Conservation (phyloP, 2,888 invertebrate species). For the Leptopterna dolabrata region DNA sequence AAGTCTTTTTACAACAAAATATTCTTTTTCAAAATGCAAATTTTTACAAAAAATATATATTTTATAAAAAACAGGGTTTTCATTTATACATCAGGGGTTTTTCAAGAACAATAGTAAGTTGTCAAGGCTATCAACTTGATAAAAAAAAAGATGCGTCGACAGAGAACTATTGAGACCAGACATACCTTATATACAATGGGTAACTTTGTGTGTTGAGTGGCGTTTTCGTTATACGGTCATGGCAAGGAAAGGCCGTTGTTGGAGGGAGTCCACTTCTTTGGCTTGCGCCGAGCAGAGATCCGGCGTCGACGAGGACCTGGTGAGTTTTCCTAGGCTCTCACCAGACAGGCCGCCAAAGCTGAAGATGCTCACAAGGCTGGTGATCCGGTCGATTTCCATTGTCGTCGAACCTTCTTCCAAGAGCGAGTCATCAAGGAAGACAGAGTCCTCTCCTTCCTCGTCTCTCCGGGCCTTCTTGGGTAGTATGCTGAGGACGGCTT, state of each 20-base stretch:
- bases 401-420: slow-evolving; percentile 67
- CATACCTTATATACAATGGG: slow-evolving; percentile 57
- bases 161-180: slow-evolving; percentile 49
- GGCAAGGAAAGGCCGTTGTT: slow-evolving; percentile 70
- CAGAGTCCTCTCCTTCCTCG: slow-evolving; percentile 66
- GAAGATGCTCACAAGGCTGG: slow-evolving; percentile 72
- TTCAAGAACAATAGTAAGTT: slow-evolving; percentile 51
- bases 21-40: slow-evolving; percentile 56
- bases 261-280: slow-evolving; percentile 68
- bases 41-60: slow-evolving; percentile 59
- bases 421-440: slow-evolving; percentile 68
- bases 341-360: slow-evolving; percentile 68
- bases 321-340: slow-evolving; percentile 64
- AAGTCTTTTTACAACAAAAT: slow-evolving; percentile 55
- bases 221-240: slow-evolving; percentile 69
- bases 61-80: slow-evolving; percentile 26
- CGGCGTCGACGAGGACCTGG: slow-evolving; percentile 70
- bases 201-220: slow-evolving; percentile 55
- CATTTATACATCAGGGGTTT: slow-evolving; percentile 40
- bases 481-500: slow-evolving; percentile 70
- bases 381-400: slow-evolving; percentile 73
- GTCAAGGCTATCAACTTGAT: slow-evolving; percentile 47
- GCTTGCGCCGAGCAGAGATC: slow-evolving; percentile 71
- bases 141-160: slow-evolving; percentile 51
- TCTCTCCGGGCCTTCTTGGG: slow-evolving; percentile 68